Base-by-base conservation (phyloP, 2,113 vertebrate genomes). In the Ictalurus punctatus region DNA sequence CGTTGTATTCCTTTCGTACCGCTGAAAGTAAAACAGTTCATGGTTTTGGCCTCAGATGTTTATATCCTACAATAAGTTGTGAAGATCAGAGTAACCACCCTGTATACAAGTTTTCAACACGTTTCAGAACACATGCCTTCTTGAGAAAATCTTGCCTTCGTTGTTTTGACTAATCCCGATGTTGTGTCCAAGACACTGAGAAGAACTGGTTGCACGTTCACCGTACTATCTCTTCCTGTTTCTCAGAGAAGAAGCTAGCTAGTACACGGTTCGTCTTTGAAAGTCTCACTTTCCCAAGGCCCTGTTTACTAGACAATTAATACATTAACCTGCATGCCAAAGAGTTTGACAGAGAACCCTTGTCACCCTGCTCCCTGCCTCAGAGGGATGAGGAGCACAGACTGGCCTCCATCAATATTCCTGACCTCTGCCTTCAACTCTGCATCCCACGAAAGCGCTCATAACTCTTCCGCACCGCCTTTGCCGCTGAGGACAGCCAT, bases 271-370 rank as follows among this genome's bases (percentile, higher is more conserved):
- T 83, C 37, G 58, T 84, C 78, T 71, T 25, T 85, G 37, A 89
- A 84, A 85, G 61, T n/a, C 61, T 30, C 83, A 52, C 48, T 76
- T 52, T 74, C 56, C 54, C 81, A 37, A 58, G 87, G 59, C 85
- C 44, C 76, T 87, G 89, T 90, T 90, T 91, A 91, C 89, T 48
- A 81, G 89, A 84, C 84, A 90, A 90, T 90, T 89, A 90, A 91
- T 90, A 91, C 83, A 90, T 91, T 89, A 90, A 87, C 86, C 79
- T 71, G 65, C 85, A 76, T 83, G 89, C 79, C 85, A 89, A 89
- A 76, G 88, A 89, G 85, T 90, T 89, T 88, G 85, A 90, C 74
- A 54, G 82, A 89, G 86, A 86, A 69, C 79, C 80, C 88, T 86
- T 80, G 78, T 89, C 88, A 86, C 59, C 67, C 81, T 76, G 79